Conservation (phyloP, 92 coral and sea anemone species). For the Pocillopora meandrina region DNA sequence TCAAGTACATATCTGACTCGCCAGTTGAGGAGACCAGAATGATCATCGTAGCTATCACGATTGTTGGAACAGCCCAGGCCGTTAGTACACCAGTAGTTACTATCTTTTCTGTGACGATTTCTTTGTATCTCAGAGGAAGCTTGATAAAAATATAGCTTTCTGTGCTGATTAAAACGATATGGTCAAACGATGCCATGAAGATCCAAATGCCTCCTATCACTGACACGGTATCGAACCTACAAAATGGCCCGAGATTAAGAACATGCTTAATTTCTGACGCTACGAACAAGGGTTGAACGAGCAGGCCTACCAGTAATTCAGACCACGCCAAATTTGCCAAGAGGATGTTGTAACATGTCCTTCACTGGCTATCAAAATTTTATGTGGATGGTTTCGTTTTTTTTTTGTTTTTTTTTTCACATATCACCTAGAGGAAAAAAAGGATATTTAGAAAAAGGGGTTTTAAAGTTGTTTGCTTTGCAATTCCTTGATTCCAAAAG, state of each 20-base stretch:
- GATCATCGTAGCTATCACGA: background rate
- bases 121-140: background rate
- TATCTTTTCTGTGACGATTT: background rate
- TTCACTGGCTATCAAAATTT: no score
- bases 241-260: background rate
- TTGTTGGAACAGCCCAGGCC: background rate
- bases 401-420: no score
- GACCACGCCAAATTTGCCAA: background rate
- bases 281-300: background rate
- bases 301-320: background rate
- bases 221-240: background rate
- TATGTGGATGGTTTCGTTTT: no score
- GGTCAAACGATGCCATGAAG: background rate
- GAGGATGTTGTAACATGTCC: background rate
- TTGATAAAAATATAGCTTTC: conserved; percentile 9
- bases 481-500: no score
- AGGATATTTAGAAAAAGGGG: no score
- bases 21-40: background rate
- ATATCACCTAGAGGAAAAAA: no score
- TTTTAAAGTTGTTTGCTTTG: no score
- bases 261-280: background rate
- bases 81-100: background rate
- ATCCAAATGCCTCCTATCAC: background rate
- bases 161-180: background rate
- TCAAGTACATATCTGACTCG: background rate